Evolutionary conservation across 1,140 invertebrate species (phyloP), one percentile per base, ranked within the genome.

Genomic region (Coenobita brevimanus): DNA sequence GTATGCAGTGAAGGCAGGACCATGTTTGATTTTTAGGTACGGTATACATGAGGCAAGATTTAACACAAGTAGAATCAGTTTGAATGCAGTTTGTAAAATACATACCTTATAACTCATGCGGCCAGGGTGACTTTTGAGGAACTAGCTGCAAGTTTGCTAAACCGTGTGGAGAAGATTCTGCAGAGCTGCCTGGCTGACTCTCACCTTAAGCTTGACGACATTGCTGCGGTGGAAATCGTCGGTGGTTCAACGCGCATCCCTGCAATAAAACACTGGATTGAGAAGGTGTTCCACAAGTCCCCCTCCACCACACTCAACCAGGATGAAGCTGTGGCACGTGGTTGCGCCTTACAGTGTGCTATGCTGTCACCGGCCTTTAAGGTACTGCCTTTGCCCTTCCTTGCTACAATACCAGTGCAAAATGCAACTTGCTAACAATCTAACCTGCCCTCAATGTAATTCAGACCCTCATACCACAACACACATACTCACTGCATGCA

Each of bases 241-340:
- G 99, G 99, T 88, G 99, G 99, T 54, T 98, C 97, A 10, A 97
- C 96, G 60, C 95, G 99, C 91, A 96, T 99, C 91, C 99, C 99
- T 24, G 95, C 96, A 1, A 96, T 99, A 27, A 99, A 99, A 93
- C 93, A 94, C 43, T 91, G 98, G 10, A 96, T 99, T 87, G 96
- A 97, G 92, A 95, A 97, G 92, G 95, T 93, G 30, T 98, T 98
- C 92, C 95, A 95, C 24, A 97, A 97, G 91, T 94, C 95, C 73
- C 95, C 97, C 24, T 98, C 97, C 62, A 99, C 98, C 0, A 99
- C 99, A 21, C 93, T 99, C 38, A 99, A 99, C 93, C 96, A 99
- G 92, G 99, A 99, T 93, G 99, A 99, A 93, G 97, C 98, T 38
- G 98, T 99, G 10, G 95, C 98, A 8, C 95, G 98, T 80, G 99